phyloP scores from a whole-genome alignment of 2,113 vertebrate genomes.

The Prunella himalayana region DNA sequence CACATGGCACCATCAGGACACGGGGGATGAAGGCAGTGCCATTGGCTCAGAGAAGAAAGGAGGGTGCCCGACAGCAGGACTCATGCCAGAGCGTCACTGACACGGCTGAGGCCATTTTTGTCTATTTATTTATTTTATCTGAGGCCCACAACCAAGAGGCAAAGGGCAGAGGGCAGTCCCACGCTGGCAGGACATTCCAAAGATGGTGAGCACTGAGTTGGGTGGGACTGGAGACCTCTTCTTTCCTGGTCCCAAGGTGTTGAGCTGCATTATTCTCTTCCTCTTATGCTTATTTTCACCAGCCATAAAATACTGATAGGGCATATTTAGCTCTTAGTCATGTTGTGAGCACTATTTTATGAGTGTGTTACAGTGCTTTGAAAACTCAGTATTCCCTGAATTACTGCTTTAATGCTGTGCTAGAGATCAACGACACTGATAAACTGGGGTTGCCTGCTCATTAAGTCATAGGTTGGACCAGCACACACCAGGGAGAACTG shows the following conservation, averaged over 20 bases:
- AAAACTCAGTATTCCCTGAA: conserved; percentile 2
- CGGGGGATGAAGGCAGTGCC: rapidly evolving
- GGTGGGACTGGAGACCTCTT: neutral
- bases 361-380: conserved; percentile 2
- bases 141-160: neutral
- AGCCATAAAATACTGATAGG: neutral
- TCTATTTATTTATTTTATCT: neutral
- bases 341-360: conserved; percentile 5
- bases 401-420: conserved; percentile 13
- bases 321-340: conserved; percentile 35
- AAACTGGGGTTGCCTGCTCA: neutral
- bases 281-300: neutral
- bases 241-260: neutral
- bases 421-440: neutral
- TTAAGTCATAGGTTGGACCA: neutral
- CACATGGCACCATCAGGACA: rapidly evolving
- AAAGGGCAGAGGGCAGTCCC: neutral
- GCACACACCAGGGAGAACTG: neutral
- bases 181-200: neutral
- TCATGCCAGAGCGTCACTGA: neutral
- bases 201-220: rapidly evolving
- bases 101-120: neutral
- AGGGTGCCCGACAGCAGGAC: rapidly evolving
- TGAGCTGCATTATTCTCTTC: neutral
- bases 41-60: neutral